Evolutionary conservation across 2,797 vertebrate species (phyloP), one percentile per base, ranked within the genome.

Genomic region (Spheniscus humboldti): DNA sequence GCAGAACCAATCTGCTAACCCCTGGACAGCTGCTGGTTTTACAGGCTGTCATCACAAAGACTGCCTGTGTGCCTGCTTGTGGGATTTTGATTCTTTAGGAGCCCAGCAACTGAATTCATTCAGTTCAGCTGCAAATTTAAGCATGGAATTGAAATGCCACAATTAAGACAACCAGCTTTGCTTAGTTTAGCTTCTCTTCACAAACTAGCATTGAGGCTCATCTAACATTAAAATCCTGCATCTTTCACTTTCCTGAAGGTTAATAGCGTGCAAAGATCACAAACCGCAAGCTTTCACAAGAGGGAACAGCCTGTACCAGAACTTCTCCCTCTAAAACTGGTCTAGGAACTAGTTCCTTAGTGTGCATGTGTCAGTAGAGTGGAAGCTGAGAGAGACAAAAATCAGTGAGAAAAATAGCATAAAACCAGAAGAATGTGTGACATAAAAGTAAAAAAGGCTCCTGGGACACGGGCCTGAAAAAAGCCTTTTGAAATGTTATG

Each of bases 1-100:
- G 86, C 90, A 89, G 37, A 90, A 69, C 84, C 94, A 90, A 86
- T 47, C 53, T 83, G 48, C 88, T 92, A 86, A 94, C 84, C 81
- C 96, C 86, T 91, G 92, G 64, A 50, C 96, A 97, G 95, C 96
- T 96, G 96, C 95, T 94, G 92, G 56, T 64, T 85, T 88, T 77
- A 72, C 88, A 96, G 72, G 75, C 93, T 97, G 94, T 47, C 95
- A 95, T n/a, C 96, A 95, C 93, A 94, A 94, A 96, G 92, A 5
- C 64, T 88, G 93, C 41, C 81, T 95, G 72, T 92, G 75, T 68
- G 77, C 68, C 86, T 87, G 37, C 78, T 18, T 8, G 48, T 5
- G 50, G 80, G 74, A 47, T 13, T 63, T 35, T 20, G 16, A 28
- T 43, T 63, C 64, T 83, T 37, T 1, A 57, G 62, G 75, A 95